Evolutionary conservation across 2,113 vertebrate species (phyloP), one percentile per base, ranked within the genome.

Genomic region (Xenopus laevis): DNA sequence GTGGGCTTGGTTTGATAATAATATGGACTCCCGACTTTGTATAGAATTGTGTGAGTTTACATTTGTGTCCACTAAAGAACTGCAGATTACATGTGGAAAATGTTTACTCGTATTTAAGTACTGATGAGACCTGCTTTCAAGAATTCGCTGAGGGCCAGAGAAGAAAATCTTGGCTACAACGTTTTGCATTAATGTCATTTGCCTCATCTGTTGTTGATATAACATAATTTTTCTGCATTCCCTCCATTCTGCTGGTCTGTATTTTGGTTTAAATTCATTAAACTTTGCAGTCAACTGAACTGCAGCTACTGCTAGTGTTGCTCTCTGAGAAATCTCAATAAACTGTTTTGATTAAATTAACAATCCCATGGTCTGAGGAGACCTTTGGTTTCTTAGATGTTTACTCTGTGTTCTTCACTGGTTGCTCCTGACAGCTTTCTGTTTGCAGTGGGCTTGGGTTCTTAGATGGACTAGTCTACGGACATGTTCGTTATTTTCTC

Each of bases 111-210:
- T 20, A 7, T 23, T 50, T 5, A 13, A 21, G 2, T 57, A 0
- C 0, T 20, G 33, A 17, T 50, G 20, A 13, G 46, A 23, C 17
- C 78, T 74, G 47, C 45, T 60, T 27, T 71, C 66, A 4, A 79
- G 63, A 0, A 65, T 65, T 74, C 66, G 77, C 60, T 33, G 77
- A 6, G 0, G 65, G 3, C 9, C 75, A 71, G 45, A 63, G 21
- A 33, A n/a, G 40, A 50, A 72, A 63, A 59, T 74, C 60, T 18
- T 68, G 40, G 15, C 21, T 15, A 77, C 17, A 17, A 15, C 27
- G 3, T 0, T 30, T 13, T 17, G 17, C 15, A 1, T 1, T 4
- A 21, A 20, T 80, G 7, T 7, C 44, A 13, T 17, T 61, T 2
- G 60, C 45, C 18, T 46, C 52, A 6, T 7, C 52, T 10, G 4